Percentiles rank a stretch among this genome's conserved stretches.
Conservation (phyloP, 2,888 invertebrate species). For the Tyria jacobaeae region DNA sequence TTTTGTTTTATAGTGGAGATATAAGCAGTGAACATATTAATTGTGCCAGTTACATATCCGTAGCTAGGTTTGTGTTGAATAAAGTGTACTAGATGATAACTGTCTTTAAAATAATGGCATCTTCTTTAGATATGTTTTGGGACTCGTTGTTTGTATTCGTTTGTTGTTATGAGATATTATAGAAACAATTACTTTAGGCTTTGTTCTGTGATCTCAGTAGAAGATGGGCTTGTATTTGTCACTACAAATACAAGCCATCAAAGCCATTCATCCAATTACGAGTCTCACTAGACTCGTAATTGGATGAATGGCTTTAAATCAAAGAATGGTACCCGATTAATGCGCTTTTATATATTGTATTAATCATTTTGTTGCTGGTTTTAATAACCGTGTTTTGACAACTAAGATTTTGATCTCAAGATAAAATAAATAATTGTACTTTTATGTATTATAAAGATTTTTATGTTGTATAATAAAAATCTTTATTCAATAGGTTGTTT, state of each 20-base stretch:
- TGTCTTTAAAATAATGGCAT: constrained; percentile 61
- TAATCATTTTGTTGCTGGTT: no score
- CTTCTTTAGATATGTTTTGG: constrained; percentile 50
- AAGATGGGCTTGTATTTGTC: not conserved
- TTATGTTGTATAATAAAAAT: no score
- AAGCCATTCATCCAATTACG: no score
- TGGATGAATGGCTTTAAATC: not conserved
- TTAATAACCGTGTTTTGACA: no score
- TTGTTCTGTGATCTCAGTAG: not conserved
- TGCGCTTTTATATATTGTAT: no score
- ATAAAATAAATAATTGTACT: no score
- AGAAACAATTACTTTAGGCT: constrained; percentile 6
- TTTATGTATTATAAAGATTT: no score
- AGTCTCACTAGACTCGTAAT: no score
- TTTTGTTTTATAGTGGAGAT: constrained; percentile 76
- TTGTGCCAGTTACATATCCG: constrained; percentile 69
- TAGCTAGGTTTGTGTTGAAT: constrained; percentile 63
- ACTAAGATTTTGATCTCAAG: no score
- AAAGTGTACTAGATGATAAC: constrained; percentile 62
- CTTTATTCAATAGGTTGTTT: no score
- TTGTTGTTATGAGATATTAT: constrained; percentile 6
- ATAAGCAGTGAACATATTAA: constrained; percentile 79
- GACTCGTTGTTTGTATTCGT: constrained; percentile 37
- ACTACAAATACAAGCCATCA: no score
- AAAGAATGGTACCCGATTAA: no score